Conservation (phyloP, 2,888 invertebrate species). For the Tetragonula carbonaria region DNA sequence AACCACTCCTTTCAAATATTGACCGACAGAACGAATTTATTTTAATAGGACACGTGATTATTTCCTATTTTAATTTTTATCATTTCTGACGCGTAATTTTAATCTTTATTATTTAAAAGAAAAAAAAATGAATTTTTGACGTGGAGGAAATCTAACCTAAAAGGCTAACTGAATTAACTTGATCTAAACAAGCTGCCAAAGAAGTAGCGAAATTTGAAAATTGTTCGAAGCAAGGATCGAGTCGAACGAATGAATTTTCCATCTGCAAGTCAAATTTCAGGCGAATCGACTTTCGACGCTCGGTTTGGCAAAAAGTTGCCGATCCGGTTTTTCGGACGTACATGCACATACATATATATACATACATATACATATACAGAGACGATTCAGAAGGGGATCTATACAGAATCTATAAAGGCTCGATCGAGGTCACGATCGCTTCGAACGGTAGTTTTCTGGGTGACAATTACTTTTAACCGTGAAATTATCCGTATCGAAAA, state of each 20-base stretch:
- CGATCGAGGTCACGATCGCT: slow-evolving; percentile 70
- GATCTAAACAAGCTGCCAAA: no score
- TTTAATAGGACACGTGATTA: no score
- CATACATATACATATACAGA: neutral
- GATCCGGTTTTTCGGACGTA: slow-evolving; percentile 48
- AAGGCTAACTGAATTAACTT: no score
- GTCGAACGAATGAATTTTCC: neutral
- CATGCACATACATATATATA: slow-evolving; percentile 2
- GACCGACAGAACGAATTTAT: no score
- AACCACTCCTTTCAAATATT: no score
- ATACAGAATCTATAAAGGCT: slow-evolving; percentile 62
- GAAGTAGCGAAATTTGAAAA: neutral
- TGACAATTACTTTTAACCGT: slow-evolving; percentile 53
- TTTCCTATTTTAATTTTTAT: no score
- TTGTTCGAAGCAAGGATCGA: neutral
- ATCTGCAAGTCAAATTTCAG: slow-evolving; percentile 35
- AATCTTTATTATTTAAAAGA: no score
- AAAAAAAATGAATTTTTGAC: no score
- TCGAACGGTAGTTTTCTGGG: slow-evolving; percentile 68
- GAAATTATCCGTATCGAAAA: slow-evolving; percentile 31
- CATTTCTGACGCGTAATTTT: no score
- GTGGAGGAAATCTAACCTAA: no score
- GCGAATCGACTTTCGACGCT: neutral
- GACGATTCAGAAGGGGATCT: slow-evolving; percentile 59
- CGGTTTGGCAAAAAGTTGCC: slow-evolving; percentile 43